Evolutionary conservation across 2,888 invertebrate species (phyloP).

Genomic region (Amphiduros pacificus): DNA sequence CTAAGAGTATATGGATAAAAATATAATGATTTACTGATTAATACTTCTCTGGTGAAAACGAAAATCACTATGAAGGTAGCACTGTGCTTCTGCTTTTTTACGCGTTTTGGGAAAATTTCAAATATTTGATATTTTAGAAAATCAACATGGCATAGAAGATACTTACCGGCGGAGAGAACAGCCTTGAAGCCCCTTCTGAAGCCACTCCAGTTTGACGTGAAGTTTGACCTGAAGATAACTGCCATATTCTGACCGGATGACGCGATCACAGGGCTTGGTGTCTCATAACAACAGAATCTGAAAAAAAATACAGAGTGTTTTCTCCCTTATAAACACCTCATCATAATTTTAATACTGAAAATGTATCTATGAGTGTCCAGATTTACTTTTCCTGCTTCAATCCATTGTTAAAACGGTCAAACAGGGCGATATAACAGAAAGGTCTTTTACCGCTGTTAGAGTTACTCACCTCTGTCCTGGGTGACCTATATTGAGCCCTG

Average conservation of each 20-base stretch:
- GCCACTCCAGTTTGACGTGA: neutral
- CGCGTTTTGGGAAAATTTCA: too few species aligned
- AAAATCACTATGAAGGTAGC: too few species aligned
- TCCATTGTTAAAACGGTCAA: too few species aligned
- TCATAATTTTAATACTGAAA: too few species aligned
- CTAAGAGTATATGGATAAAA: too few species aligned
- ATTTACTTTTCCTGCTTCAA: too few species aligned
- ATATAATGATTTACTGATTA: too few species aligned
- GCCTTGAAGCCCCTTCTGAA: constrained; percentile 10
- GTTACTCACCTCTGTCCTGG: constrained; percentile 17
- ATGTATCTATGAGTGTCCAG: too few species aligned
- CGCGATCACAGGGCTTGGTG: constrained; percentile 12
- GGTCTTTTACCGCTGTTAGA: neutral
- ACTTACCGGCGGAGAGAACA: neutral
- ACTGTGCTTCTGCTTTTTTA: too few species aligned
- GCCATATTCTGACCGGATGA: constrained; percentile 26
- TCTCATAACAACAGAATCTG: constrained; percentile 30
- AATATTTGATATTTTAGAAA: too few species aligned
- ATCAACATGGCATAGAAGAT: neutral
- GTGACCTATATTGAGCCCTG: neutral
- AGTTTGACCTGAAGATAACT: constrained; percentile 29
- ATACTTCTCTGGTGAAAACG: too few species aligned
- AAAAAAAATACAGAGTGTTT: neutral
- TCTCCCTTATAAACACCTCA: too few species aligned
- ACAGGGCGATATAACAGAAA: neutral